phyloP scores from a whole-genome alignment of 2,113 vertebrate genomes.

The Neogobius melanostomus region DNA sequence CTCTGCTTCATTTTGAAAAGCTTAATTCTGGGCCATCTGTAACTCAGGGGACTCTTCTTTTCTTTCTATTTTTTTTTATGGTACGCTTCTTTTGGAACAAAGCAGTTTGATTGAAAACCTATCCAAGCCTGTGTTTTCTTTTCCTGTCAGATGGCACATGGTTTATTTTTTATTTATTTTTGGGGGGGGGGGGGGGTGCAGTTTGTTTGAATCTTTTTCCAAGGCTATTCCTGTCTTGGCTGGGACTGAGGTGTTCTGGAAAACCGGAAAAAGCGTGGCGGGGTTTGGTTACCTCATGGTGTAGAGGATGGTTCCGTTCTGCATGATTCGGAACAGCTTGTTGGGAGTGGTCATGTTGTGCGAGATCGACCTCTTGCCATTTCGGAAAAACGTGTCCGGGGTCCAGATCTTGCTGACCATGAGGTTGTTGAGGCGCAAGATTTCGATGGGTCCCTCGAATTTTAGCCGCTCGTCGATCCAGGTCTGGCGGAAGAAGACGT shows the following conservation, averaged over 20 bases:
- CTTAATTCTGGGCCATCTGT: constrained; percentile 23
- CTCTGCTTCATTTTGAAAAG: constrained; percentile 16
- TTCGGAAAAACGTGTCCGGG: constrained; percentile 84
- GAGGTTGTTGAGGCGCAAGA: constrained; percentile 83
- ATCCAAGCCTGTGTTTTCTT: constrained; percentile 52
- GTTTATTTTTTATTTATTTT: constrained; percentile 57
- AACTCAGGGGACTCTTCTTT: not conserved
- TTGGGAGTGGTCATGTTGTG: constrained; percentile 88
- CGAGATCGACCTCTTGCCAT: constrained; percentile 84
- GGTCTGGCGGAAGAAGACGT: constrained; percentile 83
- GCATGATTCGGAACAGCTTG: constrained; percentile 87
- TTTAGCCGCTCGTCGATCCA: constrained; percentile 81
- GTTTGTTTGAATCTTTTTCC: constrained; percentile 55
- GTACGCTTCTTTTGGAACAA: constrained; percentile 47
- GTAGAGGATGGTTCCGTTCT: constrained; percentile 86
- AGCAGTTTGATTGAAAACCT: constrained; percentile 57
- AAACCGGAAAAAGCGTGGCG: constrained; percentile 23
- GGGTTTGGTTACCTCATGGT: constrained; percentile 78
- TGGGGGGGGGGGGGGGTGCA: constrained; percentile 13
- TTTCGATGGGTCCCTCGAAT: constrained; percentile 82
- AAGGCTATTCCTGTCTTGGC: constrained; percentile 69
- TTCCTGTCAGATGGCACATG: constrained; percentile 60
- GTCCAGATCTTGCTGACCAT: constrained; percentile 88
- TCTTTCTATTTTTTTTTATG: constrained; percentile 1
- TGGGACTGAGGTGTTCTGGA: not conserved